These are phyloP conservation scores for Nannobrachium achirus DNA, from an alignment of 2,113 vertebrate genomes.

Conservation along the genomic window DNA sequence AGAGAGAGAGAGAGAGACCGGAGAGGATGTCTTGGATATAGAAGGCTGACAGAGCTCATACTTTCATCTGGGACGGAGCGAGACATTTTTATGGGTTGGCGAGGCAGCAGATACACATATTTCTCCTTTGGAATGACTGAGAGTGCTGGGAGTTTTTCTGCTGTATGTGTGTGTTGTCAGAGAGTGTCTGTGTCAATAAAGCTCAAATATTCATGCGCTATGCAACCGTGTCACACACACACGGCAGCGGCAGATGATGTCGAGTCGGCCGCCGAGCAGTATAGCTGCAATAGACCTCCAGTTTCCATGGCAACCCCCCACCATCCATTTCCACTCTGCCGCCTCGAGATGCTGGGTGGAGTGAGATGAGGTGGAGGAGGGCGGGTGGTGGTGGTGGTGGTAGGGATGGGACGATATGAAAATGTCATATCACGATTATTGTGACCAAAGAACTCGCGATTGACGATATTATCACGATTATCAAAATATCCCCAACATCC, in stretches of 20 bases:
- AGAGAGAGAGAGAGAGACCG: too few species aligned
- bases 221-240: conserved; percentile 10
- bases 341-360: background rate
- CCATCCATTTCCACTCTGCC: conserved; percentile 29
- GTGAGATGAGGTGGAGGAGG: background rate
- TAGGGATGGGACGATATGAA: too few species aligned
- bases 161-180: background rate
- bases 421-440: too few species aligned
- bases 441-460: too few species aligned
- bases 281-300: conserved; percentile 57
- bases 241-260: conserved; percentile 64
- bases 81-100: too few species aligned
- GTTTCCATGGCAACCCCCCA: conserved; percentile 74
- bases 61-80: too few species aligned
- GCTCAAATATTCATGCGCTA: conserved; percentile 71
- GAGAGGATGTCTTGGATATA: too few species aligned
- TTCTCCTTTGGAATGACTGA: conserved; percentile 12
- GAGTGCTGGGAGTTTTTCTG: conserved; percentile 17
- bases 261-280: conserved; percentile 9
- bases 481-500: too few species aligned
- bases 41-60: too few species aligned
- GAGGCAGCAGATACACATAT: too few species aligned
- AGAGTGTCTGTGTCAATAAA: conserved; percentile 56
- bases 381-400: background rate
- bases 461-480: too few species aligned